Percentiles rank a stretch among this genome's conserved stretches.
Evolutionary conservation across 2,888 invertebrate species (phyloP).

Genomic region (Fragum sueziense): DNA sequence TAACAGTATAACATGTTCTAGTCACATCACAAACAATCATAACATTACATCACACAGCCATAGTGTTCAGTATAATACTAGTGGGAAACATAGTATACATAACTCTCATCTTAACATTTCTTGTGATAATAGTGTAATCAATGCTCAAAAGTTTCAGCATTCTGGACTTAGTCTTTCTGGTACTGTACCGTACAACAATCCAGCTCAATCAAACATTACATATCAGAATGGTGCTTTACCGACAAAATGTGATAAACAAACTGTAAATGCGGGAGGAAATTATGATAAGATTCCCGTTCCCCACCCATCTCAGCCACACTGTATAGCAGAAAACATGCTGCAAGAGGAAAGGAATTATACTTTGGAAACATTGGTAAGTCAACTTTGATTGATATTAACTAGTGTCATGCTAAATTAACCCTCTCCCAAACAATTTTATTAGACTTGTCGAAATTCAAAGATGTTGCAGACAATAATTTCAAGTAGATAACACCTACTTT

Average conservation of each 20-base stretch:
- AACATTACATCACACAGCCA: neutral
- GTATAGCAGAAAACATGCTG: slow-evolving; percentile 35
- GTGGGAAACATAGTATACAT: neutral
- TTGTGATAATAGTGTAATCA: neutral
- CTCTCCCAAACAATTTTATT: too few species aligned
- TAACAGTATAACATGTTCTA: neutral
- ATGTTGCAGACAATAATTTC: too few species aligned
- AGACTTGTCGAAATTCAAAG: too few species aligned
- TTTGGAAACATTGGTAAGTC: slow-evolving; percentile 38
- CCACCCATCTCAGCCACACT: neutral
- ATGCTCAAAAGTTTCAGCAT: neutral
- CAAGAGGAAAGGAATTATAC: slow-evolving; percentile 36
- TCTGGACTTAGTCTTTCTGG: neutral
- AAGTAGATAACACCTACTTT: too few species aligned
- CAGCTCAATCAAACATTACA: neutral
- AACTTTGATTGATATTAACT: too few species aligned
- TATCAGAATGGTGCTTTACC: neutral
- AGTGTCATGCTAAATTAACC: too few species aligned
- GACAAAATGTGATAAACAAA: slow-evolving; percentile 2
- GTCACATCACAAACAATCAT: neutral
- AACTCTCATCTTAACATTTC: neutral
- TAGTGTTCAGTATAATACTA: neutral
- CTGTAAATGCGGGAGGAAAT: neutral
- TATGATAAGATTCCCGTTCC: neutral
- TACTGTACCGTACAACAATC: neutral